Evolutionary conservation across 2,888 invertebrate genomes (phyloP), one percentile per base, ranked within the genome.

Genomic region (Rhagonycha fulva): DNA sequence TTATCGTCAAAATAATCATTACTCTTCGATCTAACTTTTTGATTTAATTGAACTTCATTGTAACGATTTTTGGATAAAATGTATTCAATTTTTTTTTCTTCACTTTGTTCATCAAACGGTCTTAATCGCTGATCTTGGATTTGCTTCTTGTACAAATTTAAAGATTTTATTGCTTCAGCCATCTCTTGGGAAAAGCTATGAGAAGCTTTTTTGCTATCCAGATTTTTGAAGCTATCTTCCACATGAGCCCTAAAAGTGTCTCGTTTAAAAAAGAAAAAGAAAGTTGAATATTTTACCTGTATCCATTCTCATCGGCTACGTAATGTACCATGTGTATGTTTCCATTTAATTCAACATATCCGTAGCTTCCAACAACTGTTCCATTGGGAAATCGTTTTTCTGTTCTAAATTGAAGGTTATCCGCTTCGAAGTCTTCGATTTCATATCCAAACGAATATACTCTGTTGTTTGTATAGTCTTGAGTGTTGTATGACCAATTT

Each of bases 381-480:
- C 94, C 94, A 85, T 95, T 94, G 0, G 90, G 86, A 78, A 91
- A 91, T 32, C 93, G 89, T 80, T 93, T 92, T 84, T 95, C 95
- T 70, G 91, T 91, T 4, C 94, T 89, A 83, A 92, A 95, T 84
- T 95, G 95, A 7, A 90, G 89, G 82, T 94, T 94, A 11, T 92
- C 91, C 3, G 90, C 91, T 9, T 84, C 85, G 0, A 91, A 88
- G 84, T 95, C 94, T 61, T 91, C 89, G 9, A 93, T 87, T 82
- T 94, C 93, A 84, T 93, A 95, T 12, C 94, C 93, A 84, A 93
- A 95, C 0, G 92, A 90, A 84, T 94, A 94, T 0, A 93, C 91
- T 19, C 93, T 92, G 19, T 91, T 90, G 32, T 91, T 92, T 89
- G 86, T 10, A 12, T 23, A 14, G 3, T 74, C 74, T 12, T 74